Percentiles rank a stretch among this genome's conserved stretches.
Evolutionary conservation across 2,113 vertebrate species (phyloP).

Genomic region (Grammomys dolichurus): DNA sequence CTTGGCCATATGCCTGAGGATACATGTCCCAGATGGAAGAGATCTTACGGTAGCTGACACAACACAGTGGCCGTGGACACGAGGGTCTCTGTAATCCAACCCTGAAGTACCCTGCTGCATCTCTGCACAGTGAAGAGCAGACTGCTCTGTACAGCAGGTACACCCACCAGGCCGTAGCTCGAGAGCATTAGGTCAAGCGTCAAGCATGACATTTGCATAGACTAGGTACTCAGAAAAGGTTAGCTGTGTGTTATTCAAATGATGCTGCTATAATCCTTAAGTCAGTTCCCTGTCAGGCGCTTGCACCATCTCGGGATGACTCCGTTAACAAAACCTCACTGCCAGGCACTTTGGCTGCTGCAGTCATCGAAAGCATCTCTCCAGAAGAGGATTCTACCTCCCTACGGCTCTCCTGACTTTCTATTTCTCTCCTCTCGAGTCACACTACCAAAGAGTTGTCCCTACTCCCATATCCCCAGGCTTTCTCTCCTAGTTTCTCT

Average conservation of each 20-base stretch:
- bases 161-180: accelerated
- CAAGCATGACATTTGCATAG: accelerated
- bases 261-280: too few species aligned
- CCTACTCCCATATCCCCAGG: not conserved
- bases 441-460: accelerated
- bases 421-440: too few species aligned
- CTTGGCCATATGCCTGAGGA: not conserved
- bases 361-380: not conserved
- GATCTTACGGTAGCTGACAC: accelerated
- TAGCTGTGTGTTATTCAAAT: not conserved
- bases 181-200: accelerated
- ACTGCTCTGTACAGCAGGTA: not conserved
- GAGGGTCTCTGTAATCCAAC: not conserved
- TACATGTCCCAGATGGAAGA: accelerated
- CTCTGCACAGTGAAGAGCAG: not conserved
- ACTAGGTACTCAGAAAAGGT: not conserved
- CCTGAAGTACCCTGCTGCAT: not conserved
- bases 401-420: accelerated
- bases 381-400: not conserved
- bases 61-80: not conserved
- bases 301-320: too few species aligned
- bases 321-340: too few species aligned
- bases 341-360: not conserved
- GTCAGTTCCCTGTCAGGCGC: accelerated
- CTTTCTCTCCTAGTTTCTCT: not conserved